These are phyloP conservation scores for Actinia equina DNA, from an alignment of 64 coral and sea anemone species.

Conservation along the genomic window DNA sequence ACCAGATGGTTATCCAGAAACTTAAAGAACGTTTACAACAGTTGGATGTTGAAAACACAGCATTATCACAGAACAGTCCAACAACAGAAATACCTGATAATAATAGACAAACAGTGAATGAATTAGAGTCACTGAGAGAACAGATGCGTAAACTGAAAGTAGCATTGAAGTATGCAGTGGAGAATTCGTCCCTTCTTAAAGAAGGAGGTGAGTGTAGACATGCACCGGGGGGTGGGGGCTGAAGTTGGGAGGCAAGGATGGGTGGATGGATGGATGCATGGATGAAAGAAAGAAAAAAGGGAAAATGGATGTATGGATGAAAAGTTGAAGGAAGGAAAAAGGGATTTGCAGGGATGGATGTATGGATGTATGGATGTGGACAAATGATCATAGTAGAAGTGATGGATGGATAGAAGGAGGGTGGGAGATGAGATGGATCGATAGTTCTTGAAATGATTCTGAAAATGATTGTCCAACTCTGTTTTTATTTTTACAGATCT, in stretches of 20 bases:
- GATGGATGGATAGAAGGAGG: not conserved
- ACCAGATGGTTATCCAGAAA: constrained; percentile 84
- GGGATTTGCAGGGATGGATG: too few species aligned
- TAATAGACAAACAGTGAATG: constrained; percentile 24
- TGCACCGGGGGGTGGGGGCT: too few species aligned
- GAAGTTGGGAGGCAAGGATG: not conserved
- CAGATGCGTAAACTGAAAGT: constrained; percentile 75
- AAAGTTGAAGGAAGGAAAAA: too few species aligned
- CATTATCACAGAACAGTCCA: constrained; percentile 48
- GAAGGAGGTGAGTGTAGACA: constrained; percentile 56
- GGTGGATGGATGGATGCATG: not conserved
- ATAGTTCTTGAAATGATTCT: too few species aligned
- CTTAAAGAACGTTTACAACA: constrained; percentile 87
- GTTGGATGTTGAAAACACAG: constrained; percentile 69
- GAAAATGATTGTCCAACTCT: too few species aligned
- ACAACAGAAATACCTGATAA: constrained; percentile 61
- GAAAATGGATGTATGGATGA: too few species aligned
- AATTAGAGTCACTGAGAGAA: constrained; percentile 59
- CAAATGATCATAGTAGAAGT: not conserved
- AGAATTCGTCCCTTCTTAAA: constrained; percentile 48
- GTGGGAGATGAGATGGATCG: not conserved
- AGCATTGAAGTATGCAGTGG: constrained; percentile 56
- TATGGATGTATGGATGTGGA: too few species aligned
- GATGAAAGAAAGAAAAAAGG: not conserved
- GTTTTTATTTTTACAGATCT: constrained; percentile 44